phyloP scores from a whole-genome alignment of 2,888 invertebrate species.

The Orchesellides sinensis region DNA sequence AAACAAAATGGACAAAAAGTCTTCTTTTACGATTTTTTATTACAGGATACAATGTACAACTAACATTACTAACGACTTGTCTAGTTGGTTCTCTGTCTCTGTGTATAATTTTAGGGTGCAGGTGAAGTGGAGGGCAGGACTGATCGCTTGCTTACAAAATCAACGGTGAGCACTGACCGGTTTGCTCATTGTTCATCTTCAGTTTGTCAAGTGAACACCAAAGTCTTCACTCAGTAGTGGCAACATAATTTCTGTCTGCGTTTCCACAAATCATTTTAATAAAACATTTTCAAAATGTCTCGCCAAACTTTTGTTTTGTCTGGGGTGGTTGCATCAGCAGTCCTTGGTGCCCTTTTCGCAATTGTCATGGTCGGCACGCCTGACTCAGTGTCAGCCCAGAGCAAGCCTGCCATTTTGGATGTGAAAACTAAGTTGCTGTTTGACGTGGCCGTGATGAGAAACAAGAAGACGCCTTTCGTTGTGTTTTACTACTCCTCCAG shows the following conservation, averaged over 20 bases:
- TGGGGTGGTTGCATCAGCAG: slow-evolving; percentile 17
- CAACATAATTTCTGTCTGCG: not conserved
- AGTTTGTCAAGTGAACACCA: slow-evolving; percentile 41
- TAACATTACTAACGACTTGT: too few species aligned
- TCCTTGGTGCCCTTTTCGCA: not conserved
- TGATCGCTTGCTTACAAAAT: slow-evolving; percentile 52
- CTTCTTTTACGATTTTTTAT: too few species aligned
- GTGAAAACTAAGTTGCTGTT: slow-evolving; percentile 59
- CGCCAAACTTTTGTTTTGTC: slow-evolving; percentile 36
- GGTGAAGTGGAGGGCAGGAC: not conserved
- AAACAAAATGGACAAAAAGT: too few species aligned
- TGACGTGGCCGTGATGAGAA: slow-evolving; percentile 60
- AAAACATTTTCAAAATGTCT: slow-evolving; percentile 26
- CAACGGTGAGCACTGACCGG: slow-evolving; percentile 33
- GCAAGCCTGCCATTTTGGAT: slow-evolving; percentile 42
- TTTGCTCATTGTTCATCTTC: slow-evolving; percentile 38
- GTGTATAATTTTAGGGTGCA: not conserved
- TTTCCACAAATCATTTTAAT: not conserved
- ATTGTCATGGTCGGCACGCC: slow-evolving; percentile 9
- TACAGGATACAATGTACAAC: too few species aligned
- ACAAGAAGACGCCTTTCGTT: slow-evolving; percentile 62
- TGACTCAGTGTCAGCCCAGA: slow-evolving; percentile 5
- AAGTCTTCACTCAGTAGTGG: not conserved
- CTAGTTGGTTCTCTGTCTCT: too few species aligned
- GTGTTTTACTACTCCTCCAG: slow-evolving; percentile 67